Percentiles rank a stretch among this genome's conserved stretches.
Conservation (phyloP, 2,113 vertebrate species). For the Okapia johnstoni region DNA sequence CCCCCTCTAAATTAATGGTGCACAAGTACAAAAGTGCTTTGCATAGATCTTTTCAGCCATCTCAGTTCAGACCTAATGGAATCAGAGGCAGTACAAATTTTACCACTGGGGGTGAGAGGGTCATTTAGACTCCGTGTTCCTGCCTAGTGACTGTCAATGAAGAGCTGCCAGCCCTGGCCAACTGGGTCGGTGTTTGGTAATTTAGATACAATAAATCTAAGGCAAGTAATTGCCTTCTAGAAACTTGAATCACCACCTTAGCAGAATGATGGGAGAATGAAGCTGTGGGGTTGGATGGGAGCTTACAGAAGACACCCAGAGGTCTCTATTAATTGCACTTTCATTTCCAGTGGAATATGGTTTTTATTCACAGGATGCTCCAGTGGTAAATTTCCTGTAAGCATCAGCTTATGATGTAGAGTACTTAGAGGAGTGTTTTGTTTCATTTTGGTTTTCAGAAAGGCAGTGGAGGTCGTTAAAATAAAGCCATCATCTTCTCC, state of each 20-base stretch:
- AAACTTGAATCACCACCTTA: constrained; percentile 45
- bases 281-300: constrained; percentile 29
- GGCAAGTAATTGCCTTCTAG: constrained; percentile 56
- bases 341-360: constrained; percentile 56
- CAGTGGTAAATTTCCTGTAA: constrained; percentile 30
- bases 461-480: background rate
- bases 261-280: constrained; percentile 45
- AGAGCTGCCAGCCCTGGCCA: background rate
- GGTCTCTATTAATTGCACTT: constrained; percentile 27
- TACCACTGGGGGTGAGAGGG: background rate
- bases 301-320: background rate
- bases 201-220: constrained; percentile 49
- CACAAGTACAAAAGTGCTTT: constrained; percentile 24
- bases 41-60: constrained; percentile 6
- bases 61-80: background rate
- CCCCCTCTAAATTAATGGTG: constrained; percentile 29
- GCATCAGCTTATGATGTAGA: background rate
- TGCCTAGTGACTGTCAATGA: background rate
- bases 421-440: rapidly evolving
- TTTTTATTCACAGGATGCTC: constrained; percentile 43
- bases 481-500: background rate
- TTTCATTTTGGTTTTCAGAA: background rate
- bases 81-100: background rate
- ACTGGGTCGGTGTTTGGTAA: constrained; percentile 45
- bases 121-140: background rate